Evolutionary conservation across 2,113 vertebrate species (phyloP).

Genomic region (Cyanocitta stelleri): DNA sequence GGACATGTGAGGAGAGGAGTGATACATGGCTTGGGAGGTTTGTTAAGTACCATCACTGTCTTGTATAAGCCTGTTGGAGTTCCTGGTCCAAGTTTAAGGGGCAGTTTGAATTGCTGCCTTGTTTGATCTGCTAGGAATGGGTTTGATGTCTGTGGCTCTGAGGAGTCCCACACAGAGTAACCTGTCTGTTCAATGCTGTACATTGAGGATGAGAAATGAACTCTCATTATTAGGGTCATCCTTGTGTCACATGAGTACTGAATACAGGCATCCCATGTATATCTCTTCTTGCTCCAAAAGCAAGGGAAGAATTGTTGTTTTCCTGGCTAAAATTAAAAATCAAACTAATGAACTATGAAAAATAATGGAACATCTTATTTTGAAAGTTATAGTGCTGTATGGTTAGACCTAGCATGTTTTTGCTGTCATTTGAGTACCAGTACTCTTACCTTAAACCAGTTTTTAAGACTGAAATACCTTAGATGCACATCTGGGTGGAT

Average conservation of each 20-base stretch:
- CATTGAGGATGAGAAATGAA: background rate
- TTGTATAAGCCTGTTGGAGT: background rate
- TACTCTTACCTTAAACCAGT: background rate
- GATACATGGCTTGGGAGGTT: background rate
- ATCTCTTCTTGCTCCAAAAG: no score
- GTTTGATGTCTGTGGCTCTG: background rate
- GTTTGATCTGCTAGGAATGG: background rate
- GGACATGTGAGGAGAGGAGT: background rate
- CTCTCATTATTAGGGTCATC: background rate
- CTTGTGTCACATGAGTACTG: background rate
- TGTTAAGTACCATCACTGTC: background rate
- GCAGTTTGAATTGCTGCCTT: background rate
- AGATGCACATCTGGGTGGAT: background rate
- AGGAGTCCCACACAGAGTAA: rapidly evolving
- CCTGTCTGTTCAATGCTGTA: background rate
- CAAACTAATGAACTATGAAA: background rate
- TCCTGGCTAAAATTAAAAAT: background rate
- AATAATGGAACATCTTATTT: background rate
- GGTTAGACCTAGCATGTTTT: background rate
- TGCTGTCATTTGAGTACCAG: background rate
- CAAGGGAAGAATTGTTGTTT: background rate
- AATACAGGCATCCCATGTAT: background rate
- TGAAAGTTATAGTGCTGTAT: background rate
- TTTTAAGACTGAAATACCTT: background rate
- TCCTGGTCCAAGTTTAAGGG: background rate